Base-by-base conservation (phyloP, 2,888 invertebrate genomes). In the Ferrisia virgata region DNA sequence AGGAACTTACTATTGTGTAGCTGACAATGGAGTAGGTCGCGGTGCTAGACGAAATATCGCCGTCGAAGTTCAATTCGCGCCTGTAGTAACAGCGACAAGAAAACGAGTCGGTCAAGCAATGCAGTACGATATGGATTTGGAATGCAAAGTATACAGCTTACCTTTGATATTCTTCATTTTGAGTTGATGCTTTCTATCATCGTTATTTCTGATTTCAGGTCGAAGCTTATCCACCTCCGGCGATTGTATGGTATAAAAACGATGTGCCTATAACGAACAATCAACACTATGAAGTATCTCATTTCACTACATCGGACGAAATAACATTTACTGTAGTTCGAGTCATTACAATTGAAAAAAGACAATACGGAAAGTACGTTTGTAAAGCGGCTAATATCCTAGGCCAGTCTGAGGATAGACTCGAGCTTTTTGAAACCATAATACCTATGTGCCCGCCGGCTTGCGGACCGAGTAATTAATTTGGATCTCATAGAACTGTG, bases 221-320 rank as follows among this genome's bases (percentile, higher is more conserved):
- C n/a, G 96, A 96, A 88, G 97, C 97, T 0, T 97, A 96, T 89
- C 98, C 98, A 0, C 96, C 96, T 3, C 97, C 98, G 0, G 95
- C 95, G 0, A 96, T 98, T 86, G 92, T 93, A 0, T 98, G 98
- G 98, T 90, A 95, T 4, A 97, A 97, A 88, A 96, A 96, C 82
- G 94, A 93, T 79, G 90, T 93, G 0, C 93, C 93, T 85, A 88
- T 97, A 2, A 93, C 95, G 0, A 96, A 96, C 88, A 96, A 96
- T 89, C 96, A 96, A 88, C 96, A 97, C 90, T 95, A 95, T 88
- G 90, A 93, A 87, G 94, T 96, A 87, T 96, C 96, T 0, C 95
- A 96, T 88, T 96, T 96, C 88, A 95, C 96, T 5, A 95, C 95
- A 0, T 95, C 96, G 0, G 96, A 97, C 87, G 96, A 97, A 88